phyloP scores from a whole-genome alignment of 2,113 vertebrate genomes.

The Eleginops maclovinus region DNA sequence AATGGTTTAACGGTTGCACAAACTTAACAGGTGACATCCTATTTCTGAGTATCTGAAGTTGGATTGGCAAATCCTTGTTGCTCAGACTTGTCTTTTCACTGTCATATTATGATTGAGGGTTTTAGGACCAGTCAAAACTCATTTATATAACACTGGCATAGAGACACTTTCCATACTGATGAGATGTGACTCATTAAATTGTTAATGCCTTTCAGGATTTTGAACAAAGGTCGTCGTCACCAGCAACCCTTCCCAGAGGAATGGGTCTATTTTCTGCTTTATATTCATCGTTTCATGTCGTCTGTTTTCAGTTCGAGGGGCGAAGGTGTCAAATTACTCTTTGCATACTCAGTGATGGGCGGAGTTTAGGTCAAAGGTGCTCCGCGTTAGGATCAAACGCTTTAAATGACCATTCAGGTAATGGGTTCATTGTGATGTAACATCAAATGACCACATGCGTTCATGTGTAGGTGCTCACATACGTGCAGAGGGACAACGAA shows the following conservation, averaged over 20 bases:
- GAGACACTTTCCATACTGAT: conserved; percentile 49
- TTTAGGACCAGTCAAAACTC: conserved; percentile 33
- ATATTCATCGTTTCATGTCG: conserved; percentile 58
- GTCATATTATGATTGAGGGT: conserved; percentile 28
- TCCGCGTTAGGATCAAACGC: conserved; percentile 55
- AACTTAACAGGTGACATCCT: background rate
- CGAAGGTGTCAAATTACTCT: conserved; percentile 47
- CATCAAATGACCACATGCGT: conserved; percentile 32
- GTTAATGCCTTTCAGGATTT: conserved; percentile 56
- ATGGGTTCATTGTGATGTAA: conserved; percentile 27
- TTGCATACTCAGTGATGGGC: conserved; percentile 60
- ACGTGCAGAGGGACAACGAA: conserved; percentile 11
- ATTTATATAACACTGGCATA: conserved; percentile 34
- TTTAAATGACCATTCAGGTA: conserved; percentile 33
- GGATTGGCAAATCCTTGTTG: conserved; percentile 14
- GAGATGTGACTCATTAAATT: conserved; percentile 61
- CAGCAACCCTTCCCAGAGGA: conserved; percentile 35
- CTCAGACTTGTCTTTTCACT: conserved; percentile 21
- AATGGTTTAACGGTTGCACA: background rate
- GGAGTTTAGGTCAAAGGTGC: conserved; percentile 54
- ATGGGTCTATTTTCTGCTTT: conserved; percentile 22
- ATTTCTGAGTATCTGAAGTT: background rate
- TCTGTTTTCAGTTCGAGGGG: conserved; percentile 41
- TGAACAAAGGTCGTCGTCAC: conserved; percentile 61
- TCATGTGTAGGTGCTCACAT: conserved; percentile 38